Percentiles rank a stretch among this genome's conserved stretches.
Evolutionary conservation across 2,113 vertebrate species (phyloP).

Genomic region (Paradoxurus hermaphroditus): DNA sequence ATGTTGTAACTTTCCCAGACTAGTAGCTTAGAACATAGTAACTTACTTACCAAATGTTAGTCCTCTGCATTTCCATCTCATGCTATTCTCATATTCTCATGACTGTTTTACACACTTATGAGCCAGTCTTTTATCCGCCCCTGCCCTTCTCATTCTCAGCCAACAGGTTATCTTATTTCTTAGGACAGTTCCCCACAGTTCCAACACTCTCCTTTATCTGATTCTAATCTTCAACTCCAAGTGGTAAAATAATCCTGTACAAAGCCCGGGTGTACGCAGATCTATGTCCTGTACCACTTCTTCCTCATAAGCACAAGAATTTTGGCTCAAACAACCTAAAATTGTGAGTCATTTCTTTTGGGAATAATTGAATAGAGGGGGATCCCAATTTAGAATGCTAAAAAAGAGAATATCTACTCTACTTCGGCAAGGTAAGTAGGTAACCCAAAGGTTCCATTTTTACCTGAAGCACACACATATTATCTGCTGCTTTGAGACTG

Average conservation of each 20-base stretch:
- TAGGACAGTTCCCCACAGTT: not conserved
- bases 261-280: not conserved
- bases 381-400: not conserved
- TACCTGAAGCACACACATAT: not conserved
- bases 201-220: not conserved
- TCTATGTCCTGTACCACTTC: not conserved
- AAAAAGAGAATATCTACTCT: not conserved
- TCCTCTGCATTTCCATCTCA: not conserved
- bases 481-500: not conserved
- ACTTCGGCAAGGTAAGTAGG: not conserved
- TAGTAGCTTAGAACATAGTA: not conserved
- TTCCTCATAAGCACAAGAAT: not conserved
- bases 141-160: not conserved
- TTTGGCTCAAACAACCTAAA: not conserved
- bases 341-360: not conserved
- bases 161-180: not conserved
- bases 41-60: rapidly evolving
- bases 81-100: not conserved
- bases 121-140: not conserved
- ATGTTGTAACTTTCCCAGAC: not conserved
- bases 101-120: too few species aligned
- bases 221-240: not conserved
- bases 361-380: not conserved
- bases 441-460: not conserved
- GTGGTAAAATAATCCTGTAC: not conserved